Conservation (phyloP, 2,113 vertebrate genomes). For the Hemiscyllium ocellatum region DNA sequence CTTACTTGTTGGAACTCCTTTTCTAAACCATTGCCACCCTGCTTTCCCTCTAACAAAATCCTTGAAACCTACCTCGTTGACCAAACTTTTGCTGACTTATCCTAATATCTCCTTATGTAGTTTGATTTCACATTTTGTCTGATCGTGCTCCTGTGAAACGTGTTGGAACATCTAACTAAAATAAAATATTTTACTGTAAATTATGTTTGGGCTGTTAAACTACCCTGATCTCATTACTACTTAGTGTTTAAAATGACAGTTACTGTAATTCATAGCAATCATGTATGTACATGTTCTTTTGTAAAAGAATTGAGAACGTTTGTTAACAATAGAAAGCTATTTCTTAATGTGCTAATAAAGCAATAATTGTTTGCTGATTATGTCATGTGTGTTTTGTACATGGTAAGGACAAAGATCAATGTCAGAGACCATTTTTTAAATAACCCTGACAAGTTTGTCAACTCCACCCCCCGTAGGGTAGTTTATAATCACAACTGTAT, state of each 20-base stretch:
- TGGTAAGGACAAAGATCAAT: neutral
- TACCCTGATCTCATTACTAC: neutral
- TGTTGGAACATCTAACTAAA: neutral
- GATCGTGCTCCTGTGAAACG: neutral
- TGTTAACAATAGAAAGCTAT: neutral
- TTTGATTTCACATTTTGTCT: neutral
- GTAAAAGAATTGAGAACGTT: neutral
- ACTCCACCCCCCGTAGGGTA: neutral
- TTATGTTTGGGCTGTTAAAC: neutral
- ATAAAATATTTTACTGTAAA: neutral
- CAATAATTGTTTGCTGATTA: neutral
- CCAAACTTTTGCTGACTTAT: neutral
- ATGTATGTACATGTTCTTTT: neutral
- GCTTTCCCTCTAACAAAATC: neutral
- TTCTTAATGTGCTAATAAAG: neutral
- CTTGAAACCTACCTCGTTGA: neutral
- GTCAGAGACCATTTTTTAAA: neutral
- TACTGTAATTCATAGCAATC: neutral
- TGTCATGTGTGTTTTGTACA: neutral
- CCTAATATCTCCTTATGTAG: neutral
- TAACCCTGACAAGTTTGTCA: neutral
- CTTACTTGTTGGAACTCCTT: neutral
- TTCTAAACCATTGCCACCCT: neutral
- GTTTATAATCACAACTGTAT: neutral
- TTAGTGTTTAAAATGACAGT: neutral